Conservation (phyloP, 2,113 vertebrate species). For the Lynx canadensis region DNA sequence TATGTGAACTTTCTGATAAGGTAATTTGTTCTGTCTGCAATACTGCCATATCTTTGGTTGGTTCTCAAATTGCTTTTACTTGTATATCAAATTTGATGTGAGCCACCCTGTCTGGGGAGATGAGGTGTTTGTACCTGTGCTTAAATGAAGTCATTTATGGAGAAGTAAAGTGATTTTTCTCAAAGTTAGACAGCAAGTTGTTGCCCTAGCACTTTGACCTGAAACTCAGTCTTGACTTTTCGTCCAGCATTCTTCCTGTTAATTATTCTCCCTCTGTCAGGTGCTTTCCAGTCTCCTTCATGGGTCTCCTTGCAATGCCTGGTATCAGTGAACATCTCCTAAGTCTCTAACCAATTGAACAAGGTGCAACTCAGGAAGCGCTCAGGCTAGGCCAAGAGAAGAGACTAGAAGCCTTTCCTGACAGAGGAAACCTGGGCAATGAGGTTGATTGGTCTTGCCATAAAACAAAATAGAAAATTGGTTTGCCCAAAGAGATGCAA, state of each 20-base stretch:
- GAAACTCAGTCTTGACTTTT: neutral
- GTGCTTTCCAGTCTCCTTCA: neutral
- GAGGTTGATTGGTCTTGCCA: neutral
- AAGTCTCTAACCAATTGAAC: neutral
- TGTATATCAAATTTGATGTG: neutral
- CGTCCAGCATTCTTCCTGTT: neutral
- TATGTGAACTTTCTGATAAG: neutral
- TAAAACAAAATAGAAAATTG: neutral
- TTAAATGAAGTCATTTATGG: neutral
- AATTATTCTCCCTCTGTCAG: neutral
- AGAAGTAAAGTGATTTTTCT: neutral
- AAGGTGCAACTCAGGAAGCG: neutral
- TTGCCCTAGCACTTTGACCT: neutral
- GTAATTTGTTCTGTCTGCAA: neutral
- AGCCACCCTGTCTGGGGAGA: neutral
- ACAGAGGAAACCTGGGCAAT: neutral
- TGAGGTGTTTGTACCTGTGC: neutral
- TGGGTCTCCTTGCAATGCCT: neutral
- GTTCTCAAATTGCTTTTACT: neutral
- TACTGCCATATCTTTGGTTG: neutral
- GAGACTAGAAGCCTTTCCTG: neutral
- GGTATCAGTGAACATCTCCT: neutral
- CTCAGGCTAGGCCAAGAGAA: neutral
- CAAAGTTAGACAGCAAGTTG: neutral
- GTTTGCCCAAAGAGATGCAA: neutral